A percentile compares a stretch with the other conserved stretches of the same genome.
phyloP scores from a whole-genome alignment of 1,140 invertebrate species.

The Papilio glaucus region DNA sequence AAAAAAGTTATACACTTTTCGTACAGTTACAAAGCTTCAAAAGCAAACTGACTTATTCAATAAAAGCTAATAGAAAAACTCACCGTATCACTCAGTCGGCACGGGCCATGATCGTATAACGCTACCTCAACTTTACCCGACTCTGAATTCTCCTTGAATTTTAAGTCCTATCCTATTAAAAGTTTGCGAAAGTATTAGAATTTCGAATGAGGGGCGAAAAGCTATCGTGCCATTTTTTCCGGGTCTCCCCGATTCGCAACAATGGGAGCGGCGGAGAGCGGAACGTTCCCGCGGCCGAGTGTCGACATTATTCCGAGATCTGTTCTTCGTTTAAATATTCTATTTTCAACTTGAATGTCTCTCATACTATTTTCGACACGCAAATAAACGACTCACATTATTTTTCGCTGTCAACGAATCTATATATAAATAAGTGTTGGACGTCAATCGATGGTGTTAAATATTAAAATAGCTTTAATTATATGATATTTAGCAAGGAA shows the following conservation, averaged over 20 bases:
- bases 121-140: constrained; percentile 70
- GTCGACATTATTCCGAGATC: constrained; percentile 62
- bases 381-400: constrained; percentile 7
- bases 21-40: constrained; percentile 6
- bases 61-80: constrained; percentile 52
- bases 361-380: constrained; percentile 17
- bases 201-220: constrained; percentile 80
- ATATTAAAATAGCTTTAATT: not conserved
- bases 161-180: constrained; percentile 82
- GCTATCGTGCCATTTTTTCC: constrained; percentile 78
- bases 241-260: constrained; percentile 50
- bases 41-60: constrained; percentile 38
- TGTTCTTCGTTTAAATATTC: constrained; percentile 50
- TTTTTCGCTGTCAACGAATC: constrained; percentile 17
- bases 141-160: constrained; percentile 75
- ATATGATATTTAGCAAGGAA: not conserved
- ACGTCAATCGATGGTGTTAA: not conserved
- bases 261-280: constrained; percentile 46
- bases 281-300: constrained; percentile 51
- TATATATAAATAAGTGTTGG: not conserved
- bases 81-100: constrained; percentile 57
- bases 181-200: constrained; percentile 81
- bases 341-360: constrained; percentile 22
- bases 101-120: constrained; percentile 56
- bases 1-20: constrained; percentile 23